Conservation (phyloP, 1,140 invertebrate species). For the Pseudomyrmex gracilis region DNA sequence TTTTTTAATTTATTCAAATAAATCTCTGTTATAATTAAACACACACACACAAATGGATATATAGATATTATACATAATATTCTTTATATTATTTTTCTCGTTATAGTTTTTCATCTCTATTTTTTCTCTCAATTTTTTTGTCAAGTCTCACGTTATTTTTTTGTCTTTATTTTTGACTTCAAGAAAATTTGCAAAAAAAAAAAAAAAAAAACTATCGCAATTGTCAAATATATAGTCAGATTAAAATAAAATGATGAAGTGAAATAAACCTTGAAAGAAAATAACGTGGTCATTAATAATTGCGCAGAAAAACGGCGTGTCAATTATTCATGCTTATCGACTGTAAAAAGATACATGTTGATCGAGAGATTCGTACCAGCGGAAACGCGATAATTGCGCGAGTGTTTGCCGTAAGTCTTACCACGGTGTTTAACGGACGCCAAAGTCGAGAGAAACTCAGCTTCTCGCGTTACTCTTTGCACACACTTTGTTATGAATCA, state of each 20-base stretch:
- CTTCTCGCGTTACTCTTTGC: conserved; percentile 23
- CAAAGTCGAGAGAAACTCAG: conserved; percentile 42
- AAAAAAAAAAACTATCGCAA: not conserved
- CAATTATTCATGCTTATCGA: conserved; percentile 47
- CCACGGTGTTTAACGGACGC: conserved; percentile 30
- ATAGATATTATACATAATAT: no score
- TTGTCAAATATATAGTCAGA: conserved; percentile 26
- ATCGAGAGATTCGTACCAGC: conserved; percentile 14
- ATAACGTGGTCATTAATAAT: conserved; percentile 32
- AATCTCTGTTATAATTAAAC: no score
- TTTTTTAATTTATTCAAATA: no score
- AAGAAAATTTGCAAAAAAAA: not conserved
- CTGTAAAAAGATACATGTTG: conserved; percentile 40
- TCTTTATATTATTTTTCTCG: no score
- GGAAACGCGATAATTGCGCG: conserved; percentile 62
- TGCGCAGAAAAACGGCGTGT: conserved; percentile 11
- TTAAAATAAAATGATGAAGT: not conserved
- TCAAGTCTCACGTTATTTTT: not conserved
- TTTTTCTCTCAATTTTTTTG: not conserved
- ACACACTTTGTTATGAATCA: conserved; percentile 25
- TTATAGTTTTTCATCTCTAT: not conserved
- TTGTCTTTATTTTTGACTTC: no score
- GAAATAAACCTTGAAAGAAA: not conserved
- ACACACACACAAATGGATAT: no score
- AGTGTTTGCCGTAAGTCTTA: conserved; percentile 68